Conservation (phyloP, 2,888 invertebrate species). For the Tipula vernalis region DNA sequence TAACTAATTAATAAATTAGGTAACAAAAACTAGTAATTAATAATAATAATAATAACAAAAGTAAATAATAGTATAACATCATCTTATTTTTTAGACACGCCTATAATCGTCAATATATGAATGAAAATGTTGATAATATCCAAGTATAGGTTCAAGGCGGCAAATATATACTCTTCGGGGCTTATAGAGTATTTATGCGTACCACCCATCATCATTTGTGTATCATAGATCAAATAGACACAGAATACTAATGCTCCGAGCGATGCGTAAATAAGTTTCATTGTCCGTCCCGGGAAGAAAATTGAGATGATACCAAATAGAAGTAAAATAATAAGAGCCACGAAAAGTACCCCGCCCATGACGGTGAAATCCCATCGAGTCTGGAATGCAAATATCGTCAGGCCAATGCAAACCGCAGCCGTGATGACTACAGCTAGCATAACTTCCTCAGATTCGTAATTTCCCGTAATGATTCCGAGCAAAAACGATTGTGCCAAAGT, state of each 20-base stretch:
- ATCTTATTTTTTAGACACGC: neutral
- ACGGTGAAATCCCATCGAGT: constrained; percentile 79
- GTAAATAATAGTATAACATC: neutral
- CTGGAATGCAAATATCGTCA: constrained; percentile 89
- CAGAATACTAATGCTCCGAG: constrained; percentile 81
- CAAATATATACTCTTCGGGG: constrained; percentile 91
- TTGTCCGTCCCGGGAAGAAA: constrained; percentile 43
- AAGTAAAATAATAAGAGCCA: constrained; percentile 58
- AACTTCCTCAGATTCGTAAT: constrained; percentile 49
- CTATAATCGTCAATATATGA: constrained; percentile 66
- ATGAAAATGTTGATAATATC: constrained; percentile 85
- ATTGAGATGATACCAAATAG: constrained; percentile 65
- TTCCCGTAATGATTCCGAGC: constrained; percentile 56
- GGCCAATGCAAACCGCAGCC: constrained; percentile 65
- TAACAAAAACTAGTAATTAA: neutral
- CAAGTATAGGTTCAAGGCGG: constrained; percentile 77
- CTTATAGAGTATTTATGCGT: constrained; percentile 81
- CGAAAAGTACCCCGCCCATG: constrained; percentile 64
- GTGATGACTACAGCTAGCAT: constrained; percentile 86
- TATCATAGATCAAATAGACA: constrained; percentile 83
- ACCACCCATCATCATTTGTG: constrained; percentile 83
- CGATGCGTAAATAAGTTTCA: constrained; percentile 67
- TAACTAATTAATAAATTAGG: neutral
- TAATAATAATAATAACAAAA: neutral
- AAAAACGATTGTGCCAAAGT: constrained; percentile 73